phyloP scores from a whole-genome alignment of 2,888 invertebrate genomes.

The Linyphia triangularis region DNA sequence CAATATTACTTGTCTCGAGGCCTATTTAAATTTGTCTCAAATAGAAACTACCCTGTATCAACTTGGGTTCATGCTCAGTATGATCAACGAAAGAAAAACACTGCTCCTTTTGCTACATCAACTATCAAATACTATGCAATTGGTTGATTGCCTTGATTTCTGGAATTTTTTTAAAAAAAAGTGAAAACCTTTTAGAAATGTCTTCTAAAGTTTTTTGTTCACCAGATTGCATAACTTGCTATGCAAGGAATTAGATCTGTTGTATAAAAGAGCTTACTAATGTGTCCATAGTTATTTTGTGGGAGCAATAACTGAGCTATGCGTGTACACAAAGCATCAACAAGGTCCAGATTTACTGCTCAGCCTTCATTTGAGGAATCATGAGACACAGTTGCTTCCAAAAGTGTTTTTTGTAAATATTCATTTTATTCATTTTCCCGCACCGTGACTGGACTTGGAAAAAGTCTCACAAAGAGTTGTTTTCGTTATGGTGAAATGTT shows the following conservation, averaged over 20 bases:
- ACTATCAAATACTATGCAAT: neutral
- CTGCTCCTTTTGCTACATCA: neutral
- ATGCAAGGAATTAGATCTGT: slow-evolving; percentile 46
- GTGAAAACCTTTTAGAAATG: neutral
- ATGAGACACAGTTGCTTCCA: slow-evolving; percentile 58
- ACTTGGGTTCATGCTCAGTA: neutral
- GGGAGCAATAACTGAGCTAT: slow-evolving; percentile 71
- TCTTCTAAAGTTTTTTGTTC: neutral
- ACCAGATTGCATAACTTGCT: slow-evolving; percentile 36
- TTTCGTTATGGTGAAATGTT: neutral
- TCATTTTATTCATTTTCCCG: slow-evolving; percentile 56
- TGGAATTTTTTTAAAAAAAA: neutral
- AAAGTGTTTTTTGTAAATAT: slow-evolving; percentile 64
- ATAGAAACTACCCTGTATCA: neutral
- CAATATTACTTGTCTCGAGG: too few species aligned
- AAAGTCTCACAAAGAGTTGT: slow-evolving; percentile 1
- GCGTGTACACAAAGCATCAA: slow-evolving; percentile 36
- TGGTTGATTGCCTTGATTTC: neutral
- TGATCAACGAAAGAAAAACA: neutral
- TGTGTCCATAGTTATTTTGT: slow-evolving; percentile 64
- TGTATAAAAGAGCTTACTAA: slow-evolving; percentile 67
- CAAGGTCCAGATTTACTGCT: slow-evolving; percentile 66
- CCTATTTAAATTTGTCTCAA: too few species aligned
- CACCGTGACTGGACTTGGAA: slow-evolving; percentile 39
- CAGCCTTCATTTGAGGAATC: slow-evolving; percentile 63